Percentiles rank a stretch among this genome's conserved stretches.
phyloP scores from a whole-genome alignment of 92 coral and sea anemone genomes.

The Plumapathes pennacea region DNA sequence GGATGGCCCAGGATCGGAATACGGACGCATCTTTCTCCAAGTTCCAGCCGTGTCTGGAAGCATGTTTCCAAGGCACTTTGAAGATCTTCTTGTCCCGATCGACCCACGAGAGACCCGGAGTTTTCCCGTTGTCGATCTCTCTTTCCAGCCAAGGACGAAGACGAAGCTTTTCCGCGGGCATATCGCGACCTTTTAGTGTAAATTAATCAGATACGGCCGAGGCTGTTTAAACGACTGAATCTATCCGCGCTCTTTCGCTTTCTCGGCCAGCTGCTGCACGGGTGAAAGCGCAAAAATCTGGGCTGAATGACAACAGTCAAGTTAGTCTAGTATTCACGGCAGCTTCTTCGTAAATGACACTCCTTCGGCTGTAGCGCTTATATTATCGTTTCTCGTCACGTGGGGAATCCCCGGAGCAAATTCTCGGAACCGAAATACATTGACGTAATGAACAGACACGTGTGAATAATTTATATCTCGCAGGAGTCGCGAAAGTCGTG shows the following conservation, averaged over 20 bases:
- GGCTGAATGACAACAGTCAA: no score
- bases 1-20: constrained; percentile 87
- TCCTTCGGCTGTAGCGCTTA: no score
- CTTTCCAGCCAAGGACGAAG: constrained; percentile 93
- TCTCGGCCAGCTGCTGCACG: no score
- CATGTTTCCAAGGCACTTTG: constrained; percentile 97
- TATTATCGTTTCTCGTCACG: no score
- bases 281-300: no score
- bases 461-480: no score
- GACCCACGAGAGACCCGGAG: constrained; percentile 88
- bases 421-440: constrained; percentile 56
- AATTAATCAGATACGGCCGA: not conserved
- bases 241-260: no score
- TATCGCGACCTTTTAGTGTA: constrained; percentile 4
- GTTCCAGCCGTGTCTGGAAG: constrained; percentile 95
- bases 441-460: no score
- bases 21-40: constrained; percentile 78
- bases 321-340: no score
- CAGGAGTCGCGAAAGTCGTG: no score
- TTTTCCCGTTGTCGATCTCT: constrained; percentile 53
- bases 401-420: constrained; percentile 55
- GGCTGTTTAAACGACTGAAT: no score
- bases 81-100: constrained; percentile 70
- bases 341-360: no score
- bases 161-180: constrained; percentile 94